These are phyloP conservation scores for Hemiprocne comata DNA, from an alignment of 2,113 vertebrate species.

Conservation along the genomic window DNA sequence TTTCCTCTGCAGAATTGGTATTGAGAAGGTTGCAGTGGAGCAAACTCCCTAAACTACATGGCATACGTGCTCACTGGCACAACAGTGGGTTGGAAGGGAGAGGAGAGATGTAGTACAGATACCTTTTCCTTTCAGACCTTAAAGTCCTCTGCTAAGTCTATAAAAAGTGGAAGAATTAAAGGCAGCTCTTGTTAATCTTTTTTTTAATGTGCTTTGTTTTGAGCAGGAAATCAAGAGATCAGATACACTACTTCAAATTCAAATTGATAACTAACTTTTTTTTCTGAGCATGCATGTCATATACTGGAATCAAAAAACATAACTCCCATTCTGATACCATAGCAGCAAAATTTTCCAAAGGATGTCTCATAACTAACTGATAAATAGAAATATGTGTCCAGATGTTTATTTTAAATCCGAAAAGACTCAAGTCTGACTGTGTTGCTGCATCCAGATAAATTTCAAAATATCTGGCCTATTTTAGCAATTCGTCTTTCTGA, in stretches of 20 bases:
- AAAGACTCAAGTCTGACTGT: neutral
- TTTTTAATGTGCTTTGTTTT: neutral
- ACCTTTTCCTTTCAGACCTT: neutral
- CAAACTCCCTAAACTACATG: neutral
- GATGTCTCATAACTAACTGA: neutral
- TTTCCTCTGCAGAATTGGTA: neutral
- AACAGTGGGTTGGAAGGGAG: neutral
- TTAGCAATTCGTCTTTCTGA: neutral
- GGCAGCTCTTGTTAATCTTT: neutral
- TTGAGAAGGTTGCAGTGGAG: neutral
- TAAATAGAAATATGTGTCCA: neutral
- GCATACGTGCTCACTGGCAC: fast-evolving
- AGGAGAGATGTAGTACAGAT: neutral
- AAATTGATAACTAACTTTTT: neutral
- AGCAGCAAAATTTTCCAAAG: neutral
- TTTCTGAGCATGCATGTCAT: neutral
- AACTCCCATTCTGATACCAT: neutral
- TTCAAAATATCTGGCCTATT: neutral
- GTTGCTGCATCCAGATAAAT: neutral
- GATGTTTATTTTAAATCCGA: neutral
- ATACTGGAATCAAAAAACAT: neutral
- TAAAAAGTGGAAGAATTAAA: neutral
- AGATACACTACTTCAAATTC: neutral
- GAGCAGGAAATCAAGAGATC: neutral
- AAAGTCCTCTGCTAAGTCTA: neutral